Evolutionary conservation across 2,797 vertebrate genomes (phyloP).

Genomic region (Allobates femoralis): DNA sequence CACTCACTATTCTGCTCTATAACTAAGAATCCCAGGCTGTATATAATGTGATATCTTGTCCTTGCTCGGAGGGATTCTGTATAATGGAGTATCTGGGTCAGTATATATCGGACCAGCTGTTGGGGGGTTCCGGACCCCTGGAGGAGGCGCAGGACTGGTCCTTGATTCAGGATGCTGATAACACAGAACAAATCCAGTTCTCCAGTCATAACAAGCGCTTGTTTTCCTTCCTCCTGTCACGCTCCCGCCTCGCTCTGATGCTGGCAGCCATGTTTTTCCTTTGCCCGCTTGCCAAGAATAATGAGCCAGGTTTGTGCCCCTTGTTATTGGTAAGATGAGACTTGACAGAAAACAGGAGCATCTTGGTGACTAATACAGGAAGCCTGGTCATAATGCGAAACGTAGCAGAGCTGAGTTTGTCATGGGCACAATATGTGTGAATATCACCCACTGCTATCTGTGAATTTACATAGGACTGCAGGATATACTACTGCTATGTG

Average conservation of each 20-base stretch:
- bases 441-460: too few relatives aligned
- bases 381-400: not conserved
- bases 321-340: not conserved
- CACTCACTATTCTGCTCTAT: too few relatives aligned
- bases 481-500: too few relatives aligned
- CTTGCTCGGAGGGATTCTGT: too few relatives aligned
- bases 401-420: not conserved
- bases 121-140: not conserved
- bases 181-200: not conserved
- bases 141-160: not conserved
- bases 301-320: not conserved
- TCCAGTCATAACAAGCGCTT: slow-evolving; percentile 43
- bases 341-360: not conserved
- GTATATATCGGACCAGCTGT: not conserved
- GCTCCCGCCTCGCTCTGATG: not conserved
- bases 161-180: slow-evolving; percentile 22
- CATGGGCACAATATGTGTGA: not conserved
- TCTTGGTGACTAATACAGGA: not conserved
- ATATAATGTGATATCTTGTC: too few relatives aligned
- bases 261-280: slow-evolving; percentile 22
- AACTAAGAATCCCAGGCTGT: too few relatives aligned
- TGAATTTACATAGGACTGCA: not conserved
- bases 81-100: not conserved
- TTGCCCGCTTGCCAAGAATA: slow-evolving; percentile 36
- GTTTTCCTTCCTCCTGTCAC: slow-evolving; percentile 38